Base-by-base conservation (phyloP, 2,888 invertebrate species). In the Epinotia brunnichana region DNA sequence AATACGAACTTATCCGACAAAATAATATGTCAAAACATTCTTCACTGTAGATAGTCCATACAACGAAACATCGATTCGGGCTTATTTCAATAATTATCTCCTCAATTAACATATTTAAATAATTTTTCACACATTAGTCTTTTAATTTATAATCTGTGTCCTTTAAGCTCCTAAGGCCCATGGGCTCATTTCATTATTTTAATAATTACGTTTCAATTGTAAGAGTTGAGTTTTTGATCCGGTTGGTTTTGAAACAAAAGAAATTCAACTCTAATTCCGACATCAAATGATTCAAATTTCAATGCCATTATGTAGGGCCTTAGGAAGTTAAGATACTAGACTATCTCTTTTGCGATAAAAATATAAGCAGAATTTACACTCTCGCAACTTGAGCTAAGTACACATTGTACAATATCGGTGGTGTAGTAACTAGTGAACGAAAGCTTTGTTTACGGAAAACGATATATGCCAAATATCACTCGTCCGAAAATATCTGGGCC, bases 401-500 rank as follows among this genome's bases (percentile, higher is more conserved):
- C 59, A 59, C 29, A 48, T 48, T n/a, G 48, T 48, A 59, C 35
- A 35, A 59, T 11, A 39, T 59, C 59, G 59, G 59, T 59, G 59
- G 59, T 39, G 59, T 39, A 39, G 17, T 17, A 59, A 59, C 35
- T 39, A 59, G 17, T 39, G 29, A 17, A 35, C 35, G 15, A 56
- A 21, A 29, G 15, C 24, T 5, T 15, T 57, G 57, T n/a, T 48
- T 7, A 48, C 48, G 2, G n/a, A 44, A 44, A 44, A 48, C 48
- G n/a, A 2, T 48, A n/a, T n/a, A 15, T 48, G 5, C 5, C 7
- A n/a, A 48, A 35, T 35, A 35, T 48, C n/a, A 48, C 48, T n/a
- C 48, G 15, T n/a, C 5, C 13, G 48, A 48, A 48, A n/a, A 48
- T 48, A 5, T 35, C n/a, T 48, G 15, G 2, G 15, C n/a, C 2